phyloP scores from a whole-genome alignment of 2,888 invertebrate species.

The Lysandra bellargus region DNA sequence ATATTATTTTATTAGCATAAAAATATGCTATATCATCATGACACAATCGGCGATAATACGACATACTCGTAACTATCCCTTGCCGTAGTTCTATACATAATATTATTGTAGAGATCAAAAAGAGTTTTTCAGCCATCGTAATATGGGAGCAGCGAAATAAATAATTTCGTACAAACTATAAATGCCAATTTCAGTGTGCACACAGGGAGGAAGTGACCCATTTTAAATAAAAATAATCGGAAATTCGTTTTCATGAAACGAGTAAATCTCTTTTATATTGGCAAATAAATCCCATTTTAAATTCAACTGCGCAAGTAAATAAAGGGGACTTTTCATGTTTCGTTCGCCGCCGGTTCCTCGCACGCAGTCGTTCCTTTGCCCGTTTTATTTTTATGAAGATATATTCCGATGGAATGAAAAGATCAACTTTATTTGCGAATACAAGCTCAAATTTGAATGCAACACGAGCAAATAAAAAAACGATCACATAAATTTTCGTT shows the following conservation, averaged over 20 bases:
- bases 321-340: conserved; percentile 64
- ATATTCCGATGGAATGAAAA: conserved; percentile 41
- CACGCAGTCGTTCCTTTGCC: conserved; percentile 56
- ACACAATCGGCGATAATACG: not conserved
- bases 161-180: conserved; percentile 24
- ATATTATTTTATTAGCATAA: too few species aligned
- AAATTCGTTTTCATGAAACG: conserved; percentile 47
- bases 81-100: not conserved
- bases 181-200: conserved; percentile 22
- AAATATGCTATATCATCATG: too few species aligned
- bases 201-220: conserved; percentile 29
- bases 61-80: not conserved
- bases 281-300: conserved; percentile 70
- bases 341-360: conserved; percentile 52
- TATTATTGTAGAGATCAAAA: not conserved
- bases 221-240: conserved; percentile 37
- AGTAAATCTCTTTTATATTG: conserved; percentile 60
- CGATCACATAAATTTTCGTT: conserved; percentile 30
- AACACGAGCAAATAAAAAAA: conserved; percentile 30
- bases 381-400: conserved; percentile 73
- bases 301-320: conserved; percentile 65
- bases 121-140: not conserved
- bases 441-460: conserved; percentile 29
- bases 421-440: conserved; percentile 31
- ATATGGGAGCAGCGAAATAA: not conserved